Conservation (phyloP, 2,797 vertebrate genomes). For the Galago senegalensis region DNA sequence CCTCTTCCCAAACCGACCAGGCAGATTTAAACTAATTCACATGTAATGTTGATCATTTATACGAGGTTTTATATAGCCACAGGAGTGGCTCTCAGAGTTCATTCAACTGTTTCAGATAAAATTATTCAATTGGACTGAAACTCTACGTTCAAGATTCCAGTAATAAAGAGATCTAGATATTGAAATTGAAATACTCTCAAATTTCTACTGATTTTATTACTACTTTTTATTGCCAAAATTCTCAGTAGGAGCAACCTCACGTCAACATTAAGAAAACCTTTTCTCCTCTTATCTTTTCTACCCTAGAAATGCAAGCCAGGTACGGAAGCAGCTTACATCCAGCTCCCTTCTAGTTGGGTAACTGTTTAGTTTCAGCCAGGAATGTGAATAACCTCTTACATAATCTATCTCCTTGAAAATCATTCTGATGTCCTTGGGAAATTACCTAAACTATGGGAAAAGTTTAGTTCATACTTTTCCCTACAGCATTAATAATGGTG, state of each 20-base stretch:
- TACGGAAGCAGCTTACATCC: background rate
- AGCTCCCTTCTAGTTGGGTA: background rate
- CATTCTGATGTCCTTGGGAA: constrained; percentile 46
- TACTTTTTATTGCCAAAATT: constrained; percentile 13
- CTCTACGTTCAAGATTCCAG: constrained; percentile 1
- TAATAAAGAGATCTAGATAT: constrained; percentile 17
- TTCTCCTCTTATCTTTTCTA: constrained; percentile 27
- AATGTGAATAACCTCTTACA: background rate
- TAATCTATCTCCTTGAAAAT: constrained; percentile 52
- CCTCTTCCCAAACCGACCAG: constrained; percentile 43
- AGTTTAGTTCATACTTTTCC: constrained; percentile 36
- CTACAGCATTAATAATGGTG: background rate
- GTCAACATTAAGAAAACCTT: constrained; percentile 50
- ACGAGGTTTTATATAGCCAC: constrained; percentile 9
- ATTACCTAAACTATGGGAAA: background rate
- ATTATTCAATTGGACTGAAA: background rate
- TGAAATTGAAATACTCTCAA: constrained; percentile 59
- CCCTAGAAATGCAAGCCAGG: background rate
- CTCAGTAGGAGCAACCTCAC: background rate
- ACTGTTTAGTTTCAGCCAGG: background rate
- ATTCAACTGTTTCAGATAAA: constrained; percentile 32
- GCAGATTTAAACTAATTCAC: constrained; percentile 72
- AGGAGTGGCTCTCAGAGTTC: background rate
- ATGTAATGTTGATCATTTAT: constrained; percentile 46
- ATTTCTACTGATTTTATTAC: constrained; percentile 45